A percentile compares a stretch with the other conserved stretches of the same genome.
These are phyloP conservation scores for Hymenochirus boettgeri DNA, from an alignment of 2,113 vertebrate species.

Conservation along the genomic window DNA sequence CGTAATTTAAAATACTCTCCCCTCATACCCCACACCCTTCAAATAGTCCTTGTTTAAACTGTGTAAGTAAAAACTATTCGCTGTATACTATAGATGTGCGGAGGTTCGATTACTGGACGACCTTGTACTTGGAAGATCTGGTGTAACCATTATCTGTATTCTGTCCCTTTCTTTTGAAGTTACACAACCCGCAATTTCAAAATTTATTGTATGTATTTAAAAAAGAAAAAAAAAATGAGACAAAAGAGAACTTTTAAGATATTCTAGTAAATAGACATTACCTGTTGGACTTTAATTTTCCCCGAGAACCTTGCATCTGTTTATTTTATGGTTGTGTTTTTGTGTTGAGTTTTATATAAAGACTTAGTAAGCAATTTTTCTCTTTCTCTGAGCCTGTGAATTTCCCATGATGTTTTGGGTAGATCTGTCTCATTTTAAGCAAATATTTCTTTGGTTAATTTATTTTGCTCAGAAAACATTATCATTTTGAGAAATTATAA, in stretches of 20 bases:
- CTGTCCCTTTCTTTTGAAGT: conserved; percentile 58
- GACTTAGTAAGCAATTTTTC: conserved; percentile 72
- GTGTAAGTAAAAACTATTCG: not conserved
- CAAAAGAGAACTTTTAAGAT: conserved; percentile 59
- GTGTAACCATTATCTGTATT: conserved; percentile 90
- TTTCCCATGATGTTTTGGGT: too few species aligned
- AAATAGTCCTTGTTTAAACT: not conserved
- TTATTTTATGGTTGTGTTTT: conserved; percentile 64
- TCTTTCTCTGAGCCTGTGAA: too few species aligned
- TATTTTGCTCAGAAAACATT: conserved; percentile 34
- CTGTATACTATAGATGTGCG: too few species aligned
- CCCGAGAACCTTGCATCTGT: conserved; percentile 8
- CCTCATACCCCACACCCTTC: too few species aligned
- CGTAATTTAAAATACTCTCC: too few species aligned
- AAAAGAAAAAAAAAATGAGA: conserved; percentile 43
- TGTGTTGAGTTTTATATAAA: conserved; percentile 84
- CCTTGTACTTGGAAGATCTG: conserved; percentile 61
- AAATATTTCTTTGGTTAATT: conserved; percentile 70
- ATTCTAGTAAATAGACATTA: conserved; percentile 35
- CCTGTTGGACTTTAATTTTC: conserved; percentile 53
- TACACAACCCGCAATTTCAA: conserved; percentile 40
- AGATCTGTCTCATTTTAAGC: conserved; percentile 66
- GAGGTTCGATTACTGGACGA: not conserved
- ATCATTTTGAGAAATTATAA: conserved; percentile 44
- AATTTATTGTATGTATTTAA: conserved; percentile 56